These are phyloP conservation scores for Pangasius mekongensis DNA, from an alignment of 2,797 vertebrate genomes.

Conservation along the genomic window DNA sequence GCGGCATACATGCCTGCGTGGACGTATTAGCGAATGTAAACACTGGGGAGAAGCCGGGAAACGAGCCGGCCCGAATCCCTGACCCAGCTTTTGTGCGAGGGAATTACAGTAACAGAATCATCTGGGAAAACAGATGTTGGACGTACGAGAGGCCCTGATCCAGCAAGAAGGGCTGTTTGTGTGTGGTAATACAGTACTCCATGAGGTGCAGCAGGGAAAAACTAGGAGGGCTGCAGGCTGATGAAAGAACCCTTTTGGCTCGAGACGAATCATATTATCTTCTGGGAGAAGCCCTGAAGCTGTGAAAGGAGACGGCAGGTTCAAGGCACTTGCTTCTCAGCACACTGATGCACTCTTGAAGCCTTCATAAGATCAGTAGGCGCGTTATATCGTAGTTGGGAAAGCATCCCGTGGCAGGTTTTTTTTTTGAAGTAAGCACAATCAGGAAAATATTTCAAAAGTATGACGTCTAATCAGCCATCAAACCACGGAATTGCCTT, in stretches of 20 bases:
- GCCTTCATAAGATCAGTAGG: slow-evolving; percentile 31
- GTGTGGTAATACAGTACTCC: slow-evolving; percentile 75
- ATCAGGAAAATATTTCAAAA: slow-evolving; percentile 57
- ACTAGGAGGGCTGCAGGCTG: slow-evolving; percentile 46
- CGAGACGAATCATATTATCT: slow-evolving; percentile 54
- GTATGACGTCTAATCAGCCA: slow-evolving; percentile 69
- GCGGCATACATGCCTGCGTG: slow-evolving; percentile 19
- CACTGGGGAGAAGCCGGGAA: slow-evolving; percentile 58
- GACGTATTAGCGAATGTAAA: slow-evolving; percentile 49
- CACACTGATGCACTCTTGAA: slow-evolving; percentile 28
- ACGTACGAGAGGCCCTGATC: slow-evolving; percentile 67
- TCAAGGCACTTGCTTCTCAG: slow-evolving; percentile 49
- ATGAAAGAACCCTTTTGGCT: slow-evolving; percentile 71
- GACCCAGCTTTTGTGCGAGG: slow-evolving; percentile 61
- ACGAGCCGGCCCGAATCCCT: slow-evolving; percentile 60
- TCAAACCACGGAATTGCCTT: slow-evolving; percentile 56
- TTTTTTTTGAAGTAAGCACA: slow-evolving; percentile 47
- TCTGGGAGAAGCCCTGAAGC: slow-evolving; percentile 43
- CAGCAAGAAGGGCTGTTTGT: slow-evolving; percentile 70
- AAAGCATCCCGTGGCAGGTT: slow-evolving; percentile 26
- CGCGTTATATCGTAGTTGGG: neutral
- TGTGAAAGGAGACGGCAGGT: slow-evolving; percentile 55
- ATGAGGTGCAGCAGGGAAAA: slow-evolving; percentile 60
- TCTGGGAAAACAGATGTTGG: slow-evolving; percentile 78
- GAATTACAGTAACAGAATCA: slow-evolving; percentile 72